A percentile compares a stretch with the other conserved stretches of the same genome.
phyloP scores from a whole-genome alignment of 2,888 invertebrate genomes.

The Rosalia funebris region DNA sequence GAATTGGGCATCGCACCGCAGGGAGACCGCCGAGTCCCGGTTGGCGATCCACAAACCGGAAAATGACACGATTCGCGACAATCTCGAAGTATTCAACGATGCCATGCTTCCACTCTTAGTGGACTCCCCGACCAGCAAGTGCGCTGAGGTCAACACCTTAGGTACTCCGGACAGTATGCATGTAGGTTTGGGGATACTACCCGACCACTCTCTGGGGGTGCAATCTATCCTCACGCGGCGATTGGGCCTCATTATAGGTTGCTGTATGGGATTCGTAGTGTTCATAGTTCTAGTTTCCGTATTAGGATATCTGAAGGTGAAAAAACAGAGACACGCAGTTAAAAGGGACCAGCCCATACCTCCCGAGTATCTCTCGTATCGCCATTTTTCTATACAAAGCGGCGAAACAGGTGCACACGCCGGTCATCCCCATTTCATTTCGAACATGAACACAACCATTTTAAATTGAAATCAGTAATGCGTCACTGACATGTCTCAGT shows the following conservation, averaged over 20 bases:
- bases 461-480: conserved; percentile 52
- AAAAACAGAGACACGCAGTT: conserved; percentile 81
- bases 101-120: conserved; percentile 69
- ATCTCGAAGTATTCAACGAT: conserved; percentile 67
- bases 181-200: conserved; percentile 63
- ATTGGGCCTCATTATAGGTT: conserved; percentile 85
- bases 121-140: conserved; percentile 80
- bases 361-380: conserved; percentile 84
- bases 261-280: conserved; percentile 86
- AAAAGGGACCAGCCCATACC: conserved; percentile 78
- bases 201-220: conserved; percentile 65
- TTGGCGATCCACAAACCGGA: conserved; percentile 64
- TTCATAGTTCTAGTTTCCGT: conserved; percentile 87
- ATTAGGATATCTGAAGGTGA: conserved; percentile 84
- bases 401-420: conserved; percentile 66
- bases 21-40: conserved; percentile 67
- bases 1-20: conserved; percentile 71
- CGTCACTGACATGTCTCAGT: too few relatives aligned
- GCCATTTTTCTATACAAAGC: conserved; percentile 77
- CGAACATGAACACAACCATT: conserved; percentile 62
- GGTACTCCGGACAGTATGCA: conserved; percentile 76
- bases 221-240: conserved; percentile 83
- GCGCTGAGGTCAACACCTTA: conserved; percentile 79
- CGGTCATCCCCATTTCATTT: conserved; percentile 63
- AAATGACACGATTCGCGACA: conserved; percentile 66